Evolutionary conservation across 2,113 vertebrate species (phyloP), one percentile per base, ranked within the genome.

Genomic region (Mellivora capensis): DNA sequence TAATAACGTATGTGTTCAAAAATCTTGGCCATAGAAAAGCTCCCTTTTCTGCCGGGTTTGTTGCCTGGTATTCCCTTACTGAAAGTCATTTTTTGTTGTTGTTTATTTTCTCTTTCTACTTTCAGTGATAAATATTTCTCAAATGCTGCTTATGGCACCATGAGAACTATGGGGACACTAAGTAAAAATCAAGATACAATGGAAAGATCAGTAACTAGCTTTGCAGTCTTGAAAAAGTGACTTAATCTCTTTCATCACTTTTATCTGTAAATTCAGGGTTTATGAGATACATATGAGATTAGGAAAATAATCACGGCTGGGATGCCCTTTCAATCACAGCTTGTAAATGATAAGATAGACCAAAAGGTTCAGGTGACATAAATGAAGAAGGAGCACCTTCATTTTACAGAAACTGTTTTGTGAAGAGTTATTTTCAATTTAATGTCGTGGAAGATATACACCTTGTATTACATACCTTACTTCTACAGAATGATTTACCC

Each of bases 61-160:
- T 23, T 82, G n/a, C 4, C n/a, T 57, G 6, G 10, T 31, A 6
- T 59, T 61, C 27, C 23, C 23, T 42, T 87, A 72, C 11, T 37
- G 9, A 90, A 80, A 42, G 31, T 42, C 10, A 80, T 93, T 80
- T 95, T 62, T 64, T 64, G 59, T 10, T 89, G 27, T 89, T 90
- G 23, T 90, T 82, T 79, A 39, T 1, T 47, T 82, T 13, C 3
- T 69, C 21, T 93, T 27, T 61, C 12, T 74, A 71, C 21, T 92
- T 81, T 2, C 29, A 87, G 49, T 15, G 62, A 87, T 5, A 93
- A 90, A 77, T 94, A 72, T 39, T 96, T 76, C 62, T n/a, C 31
- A 93, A 77, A 82, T 21, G 17, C 42, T 54, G 44, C 37, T 59
- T 88, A 12, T 44, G 39, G 7, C 7, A 47, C 7, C 47, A 9